Evolutionary conservation across 2,113 vertebrate species (phyloP), one percentile per base, ranked within the genome.

Genomic region (Hylia prasina): DNA sequence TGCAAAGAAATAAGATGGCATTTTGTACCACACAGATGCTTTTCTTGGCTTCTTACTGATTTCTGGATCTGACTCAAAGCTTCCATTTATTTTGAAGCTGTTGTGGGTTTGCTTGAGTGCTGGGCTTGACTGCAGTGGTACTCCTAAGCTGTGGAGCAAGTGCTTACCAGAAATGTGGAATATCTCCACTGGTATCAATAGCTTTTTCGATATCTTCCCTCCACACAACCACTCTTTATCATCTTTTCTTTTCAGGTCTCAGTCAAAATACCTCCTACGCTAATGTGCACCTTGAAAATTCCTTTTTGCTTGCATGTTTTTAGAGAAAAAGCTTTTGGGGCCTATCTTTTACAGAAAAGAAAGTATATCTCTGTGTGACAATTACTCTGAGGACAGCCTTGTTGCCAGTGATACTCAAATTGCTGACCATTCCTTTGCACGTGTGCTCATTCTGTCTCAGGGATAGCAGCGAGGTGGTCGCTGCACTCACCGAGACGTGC

Each of bases 61-160:
- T 76, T 77, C 85, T 97, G 85, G 79, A 77, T 93, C 56, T 66
- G 48, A 75, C n/a, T 95, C 68, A 95, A 80, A 92, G 25, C 27
- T 86, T 89, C 9, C 9, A 30, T 89, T 44, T 88, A 53, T 42
- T 84, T 81, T 87, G 37, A 75, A 87, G 63, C 47, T 82, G 15
- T 27, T 85, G 45, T 35, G 76, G 30, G 27, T 70, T 90, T 88
- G 44, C 60, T 84, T 40, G 33, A 70, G 42, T 85, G 42, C 39
- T 70, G 37, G 37, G 27, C 37, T 78, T 81, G 40, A 78, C 31
- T 81, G 15, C 68, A 71, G 40, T 81, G 48, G 44, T 86, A 4
- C 31, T 88, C n/a, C 68, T 40, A 47, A 73, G 18, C 39, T 64
- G 2, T 21, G 31, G 18, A 86, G 28, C 37, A 33, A 33, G 35